Percentiles rank a stretch among this genome's conserved stretches.
phyloP scores from a whole-genome alignment of 2,113 vertebrate genomes.

The Agelaius tricolor region DNA sequence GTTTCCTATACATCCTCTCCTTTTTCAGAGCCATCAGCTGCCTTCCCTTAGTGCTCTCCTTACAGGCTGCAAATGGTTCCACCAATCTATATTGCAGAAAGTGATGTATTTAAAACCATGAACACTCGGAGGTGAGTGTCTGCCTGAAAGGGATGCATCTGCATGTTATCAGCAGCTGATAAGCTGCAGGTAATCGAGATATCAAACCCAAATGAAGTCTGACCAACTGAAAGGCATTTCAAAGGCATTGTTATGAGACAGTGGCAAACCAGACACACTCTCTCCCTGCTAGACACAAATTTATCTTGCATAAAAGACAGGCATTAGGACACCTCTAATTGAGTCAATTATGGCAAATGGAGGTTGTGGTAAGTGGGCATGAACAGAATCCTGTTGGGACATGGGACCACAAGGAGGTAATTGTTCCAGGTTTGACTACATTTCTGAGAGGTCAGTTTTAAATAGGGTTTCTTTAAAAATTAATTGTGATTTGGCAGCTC shows the following conservation, averaged over 20 bases:
- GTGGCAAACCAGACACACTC: not conserved
- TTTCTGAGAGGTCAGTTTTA: not conserved
- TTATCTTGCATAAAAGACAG: not conserved
- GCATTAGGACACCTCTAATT: not conserved
- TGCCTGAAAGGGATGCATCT: not conserved
- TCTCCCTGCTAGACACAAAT: not conserved
- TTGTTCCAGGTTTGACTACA: not conserved
- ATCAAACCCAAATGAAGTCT: not conserved
- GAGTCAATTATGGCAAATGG: not conserved
- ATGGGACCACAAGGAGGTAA: not conserved
- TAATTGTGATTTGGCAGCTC: conserved; percentile 2
- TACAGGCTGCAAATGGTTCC: not conserved
- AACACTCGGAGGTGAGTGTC: not conserved
- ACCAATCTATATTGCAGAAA: not conserved
- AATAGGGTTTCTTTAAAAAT: not conserved
- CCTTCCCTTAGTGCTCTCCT: not conserved
- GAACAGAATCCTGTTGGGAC: not conserved
- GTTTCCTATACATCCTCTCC: not conserved
- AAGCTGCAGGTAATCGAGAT: not conserved
- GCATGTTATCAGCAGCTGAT: not conserved
- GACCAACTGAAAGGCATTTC: not conserved
- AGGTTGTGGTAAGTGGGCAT: not conserved
- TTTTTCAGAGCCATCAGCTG: not conserved
- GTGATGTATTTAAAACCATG: not conserved
- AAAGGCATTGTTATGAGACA: not conserved